Evolutionary conservation across 2,113 vertebrate species (phyloP).

Genomic region (Chaetorhynchus papuensis): DNA sequence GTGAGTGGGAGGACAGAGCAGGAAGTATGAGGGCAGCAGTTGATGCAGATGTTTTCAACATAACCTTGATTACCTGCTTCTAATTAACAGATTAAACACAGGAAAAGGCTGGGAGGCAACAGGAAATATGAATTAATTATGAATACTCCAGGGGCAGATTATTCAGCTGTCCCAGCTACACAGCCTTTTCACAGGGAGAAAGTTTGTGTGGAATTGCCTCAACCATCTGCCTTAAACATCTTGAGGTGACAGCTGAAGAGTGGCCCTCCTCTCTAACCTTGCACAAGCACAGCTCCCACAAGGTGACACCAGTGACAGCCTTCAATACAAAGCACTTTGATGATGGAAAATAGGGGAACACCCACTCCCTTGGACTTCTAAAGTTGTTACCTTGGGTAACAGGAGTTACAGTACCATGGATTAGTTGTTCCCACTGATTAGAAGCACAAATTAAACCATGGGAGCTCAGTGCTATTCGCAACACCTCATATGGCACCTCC

Average conservation of each 20-base stretch:
- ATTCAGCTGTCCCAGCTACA: neutral
- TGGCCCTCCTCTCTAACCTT: neutral
- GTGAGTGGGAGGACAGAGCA: constrained; percentile 2
- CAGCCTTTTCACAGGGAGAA: neutral
- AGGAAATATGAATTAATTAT: constrained; percentile 8
- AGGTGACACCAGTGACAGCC: neutral
- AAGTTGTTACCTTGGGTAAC: neutral
- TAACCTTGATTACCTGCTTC: neutral
- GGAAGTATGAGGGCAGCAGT: neutral
- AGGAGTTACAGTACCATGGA: neutral
- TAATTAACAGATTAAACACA: constrained; percentile 43
- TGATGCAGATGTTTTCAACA: constrained; percentile 15
- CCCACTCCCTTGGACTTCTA: neutral
- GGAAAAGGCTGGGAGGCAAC: neutral
- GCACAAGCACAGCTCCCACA: neutral
- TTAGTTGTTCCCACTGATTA: neutral
- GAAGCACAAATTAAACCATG: neutral
- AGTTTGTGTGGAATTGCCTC: neutral
- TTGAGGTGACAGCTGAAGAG: neutral
- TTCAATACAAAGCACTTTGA: neutral
- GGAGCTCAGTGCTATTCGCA: neutral
- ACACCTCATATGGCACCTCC: neutral
- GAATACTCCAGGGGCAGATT: neutral
- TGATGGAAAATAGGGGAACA: neutral
- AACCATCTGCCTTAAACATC: neutral